Conservation (phyloP, 2,888 invertebrate genomes). For the Phengaris alcon region DNA sequence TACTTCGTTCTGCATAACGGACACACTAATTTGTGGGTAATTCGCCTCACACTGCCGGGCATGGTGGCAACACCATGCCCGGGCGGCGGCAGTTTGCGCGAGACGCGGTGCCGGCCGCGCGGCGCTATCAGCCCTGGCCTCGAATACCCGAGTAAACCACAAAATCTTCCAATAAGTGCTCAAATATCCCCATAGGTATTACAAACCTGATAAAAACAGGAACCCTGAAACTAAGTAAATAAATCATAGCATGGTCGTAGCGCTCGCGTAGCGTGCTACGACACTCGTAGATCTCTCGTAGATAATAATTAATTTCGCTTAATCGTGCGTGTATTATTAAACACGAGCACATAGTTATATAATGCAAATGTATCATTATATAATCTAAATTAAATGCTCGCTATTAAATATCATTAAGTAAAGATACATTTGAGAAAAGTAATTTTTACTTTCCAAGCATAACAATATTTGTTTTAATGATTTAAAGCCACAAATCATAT, state of each 20-base stretch:
- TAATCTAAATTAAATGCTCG: neutral
- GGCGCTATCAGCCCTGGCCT: conserved; percentile 42
- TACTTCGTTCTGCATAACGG: neutral
- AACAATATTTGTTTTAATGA: too few relatives aligned
- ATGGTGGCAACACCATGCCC: conserved; percentile 65
- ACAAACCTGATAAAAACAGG: neutral
- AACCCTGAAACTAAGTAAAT: neutral
- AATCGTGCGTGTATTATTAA: conserved; percentile 33
- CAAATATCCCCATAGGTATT: conserved; percentile 36
- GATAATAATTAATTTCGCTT: conserved; percentile 20
- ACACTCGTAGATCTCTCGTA: neutral
- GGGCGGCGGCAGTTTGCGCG: conserved; percentile 77
- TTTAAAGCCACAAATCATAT: too few relatives aligned
- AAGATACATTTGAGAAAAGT: too few relatives aligned
- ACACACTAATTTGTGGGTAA: conserved; percentile 40
- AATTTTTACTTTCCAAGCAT: too few relatives aligned
- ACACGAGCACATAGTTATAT: neutral
- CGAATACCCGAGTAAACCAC: conserved; percentile 41
- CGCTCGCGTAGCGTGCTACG: conserved; percentile 2
- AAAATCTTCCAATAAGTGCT: conserved; percentile 41
- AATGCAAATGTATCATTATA: neutral
- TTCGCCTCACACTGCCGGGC: conserved; percentile 38
- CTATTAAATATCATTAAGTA: too few relatives aligned
- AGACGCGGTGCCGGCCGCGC: conserved; percentile 63
- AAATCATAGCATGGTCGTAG: neutral